Evolutionary conservation across 2,888 invertebrate genomes (phyloP).

Genomic region (Trileptium ribeirensis): DNA sequence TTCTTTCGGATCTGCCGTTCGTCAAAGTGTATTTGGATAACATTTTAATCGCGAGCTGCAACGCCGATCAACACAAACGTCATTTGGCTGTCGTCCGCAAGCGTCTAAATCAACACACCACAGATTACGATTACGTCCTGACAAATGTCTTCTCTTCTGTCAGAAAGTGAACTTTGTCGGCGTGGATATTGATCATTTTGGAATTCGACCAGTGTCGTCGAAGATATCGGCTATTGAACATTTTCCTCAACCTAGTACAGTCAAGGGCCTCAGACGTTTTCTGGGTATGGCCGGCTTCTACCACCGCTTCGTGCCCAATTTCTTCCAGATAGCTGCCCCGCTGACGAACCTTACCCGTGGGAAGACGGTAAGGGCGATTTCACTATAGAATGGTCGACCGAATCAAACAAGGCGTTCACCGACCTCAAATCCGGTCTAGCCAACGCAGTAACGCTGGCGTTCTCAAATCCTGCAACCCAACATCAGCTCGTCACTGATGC

Average conservation of each 20-base stretch:
- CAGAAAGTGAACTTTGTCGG: neutral
- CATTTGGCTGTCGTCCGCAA: no score
- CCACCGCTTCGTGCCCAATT: slow-evolving; percentile 12
- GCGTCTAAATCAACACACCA: no score
- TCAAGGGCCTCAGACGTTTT: neutral
- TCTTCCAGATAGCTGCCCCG: neutral
- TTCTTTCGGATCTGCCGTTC: neutral
- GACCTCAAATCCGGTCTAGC: neutral
- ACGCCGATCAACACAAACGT: neutral
- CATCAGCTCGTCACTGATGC: no score
- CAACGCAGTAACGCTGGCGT: no score
- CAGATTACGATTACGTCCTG: no score
- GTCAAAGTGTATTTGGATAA: neutral
- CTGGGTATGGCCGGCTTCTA: neutral
- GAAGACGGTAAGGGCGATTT: neutral
- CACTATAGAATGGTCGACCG: neutral
- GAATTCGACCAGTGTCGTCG: neutral
- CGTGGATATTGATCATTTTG: neutral
- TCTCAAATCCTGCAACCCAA: no score
- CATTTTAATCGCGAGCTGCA: neutral
- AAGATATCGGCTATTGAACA: neutral
- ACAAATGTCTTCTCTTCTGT: slow-evolving; percentile 5
- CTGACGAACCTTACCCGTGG: neutral
- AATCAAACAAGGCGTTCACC: neutral
- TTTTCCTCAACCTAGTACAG: neutral